Percentiles rank a stretch among this genome's conserved stretches.
Conservation (phyloP, 2,113 vertebrate genomes). For the Pelvicachromis taeniatus region DNA sequence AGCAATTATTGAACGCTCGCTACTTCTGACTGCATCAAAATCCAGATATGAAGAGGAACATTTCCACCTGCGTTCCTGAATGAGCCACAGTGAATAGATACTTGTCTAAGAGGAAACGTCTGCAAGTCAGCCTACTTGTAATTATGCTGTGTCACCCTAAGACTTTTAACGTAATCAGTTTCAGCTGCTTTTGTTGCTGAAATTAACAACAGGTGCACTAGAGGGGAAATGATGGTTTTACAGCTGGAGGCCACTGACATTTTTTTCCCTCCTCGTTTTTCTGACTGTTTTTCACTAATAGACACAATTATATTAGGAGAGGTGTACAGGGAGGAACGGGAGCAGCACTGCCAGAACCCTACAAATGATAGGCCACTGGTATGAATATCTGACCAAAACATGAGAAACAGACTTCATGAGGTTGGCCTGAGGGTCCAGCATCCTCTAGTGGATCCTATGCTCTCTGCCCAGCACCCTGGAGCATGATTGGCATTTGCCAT, state of each 20-base stretch:
- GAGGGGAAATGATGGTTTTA: background rate
- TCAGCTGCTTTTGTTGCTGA: background rate
- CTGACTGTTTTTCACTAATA: background rate
- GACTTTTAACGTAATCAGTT: background rate
- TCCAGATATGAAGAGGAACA: background rate
- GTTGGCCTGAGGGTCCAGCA: background rate
- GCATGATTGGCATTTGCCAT: background rate
- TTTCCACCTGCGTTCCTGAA: background rate
- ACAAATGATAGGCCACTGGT: background rate
- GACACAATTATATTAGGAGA: background rate
- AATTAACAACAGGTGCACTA: background rate
- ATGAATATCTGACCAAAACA: background rate
- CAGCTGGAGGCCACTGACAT: background rate
- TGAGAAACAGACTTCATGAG: background rate
- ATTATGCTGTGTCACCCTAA: background rate
- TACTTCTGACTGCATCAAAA: background rate
- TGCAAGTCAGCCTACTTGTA: background rate
- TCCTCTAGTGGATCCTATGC: background rate
- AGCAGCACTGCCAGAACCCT: background rate
- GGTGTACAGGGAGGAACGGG: background rate
- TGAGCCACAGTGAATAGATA: background rate
- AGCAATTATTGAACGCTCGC: background rate
- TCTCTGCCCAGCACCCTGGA: background rate
- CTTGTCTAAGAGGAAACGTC: background rate
- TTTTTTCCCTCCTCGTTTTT: background rate